phyloP scores from a whole-genome alignment of 1,140 invertebrate genomes.

The Neotoxoptera formosana region DNA sequence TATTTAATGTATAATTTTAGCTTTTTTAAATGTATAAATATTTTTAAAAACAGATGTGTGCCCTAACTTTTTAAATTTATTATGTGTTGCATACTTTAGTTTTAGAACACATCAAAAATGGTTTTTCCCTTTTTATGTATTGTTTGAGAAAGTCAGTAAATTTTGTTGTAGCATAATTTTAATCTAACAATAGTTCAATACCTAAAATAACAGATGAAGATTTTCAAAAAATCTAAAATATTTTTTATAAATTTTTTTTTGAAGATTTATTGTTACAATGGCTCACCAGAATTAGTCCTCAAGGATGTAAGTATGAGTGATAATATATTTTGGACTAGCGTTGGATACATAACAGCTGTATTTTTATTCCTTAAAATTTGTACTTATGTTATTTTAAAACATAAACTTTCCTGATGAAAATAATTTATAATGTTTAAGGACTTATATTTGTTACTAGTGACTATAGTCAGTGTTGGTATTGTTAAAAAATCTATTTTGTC shows the following conservation, averaged over 20 bases:
- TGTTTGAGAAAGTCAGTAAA: not conserved
- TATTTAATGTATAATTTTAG: not conserved
- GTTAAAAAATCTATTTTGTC: not conserved
- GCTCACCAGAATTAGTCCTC: constrained; percentile 30
- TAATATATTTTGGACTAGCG: constrained; percentile 49
- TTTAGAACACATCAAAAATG: too few relatives aligned
- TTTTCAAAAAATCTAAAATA: not conserved
- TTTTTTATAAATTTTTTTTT: too few relatives aligned
- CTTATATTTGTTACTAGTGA: not conserved
- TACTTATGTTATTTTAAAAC: constrained; percentile 47
- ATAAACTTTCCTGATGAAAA: constrained; percentile 32
- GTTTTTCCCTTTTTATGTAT: too few relatives aligned
- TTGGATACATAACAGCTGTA: not conserved
- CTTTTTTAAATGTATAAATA: not conserved
- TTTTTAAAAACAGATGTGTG: not conserved
- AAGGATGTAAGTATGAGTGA: constrained; percentile 34
- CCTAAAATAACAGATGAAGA: not conserved
- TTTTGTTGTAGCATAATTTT: not conserved
- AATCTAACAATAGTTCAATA: not conserved
- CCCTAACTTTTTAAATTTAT: too few relatives aligned
- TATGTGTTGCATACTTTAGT: too few relatives aligned
- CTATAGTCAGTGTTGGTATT: not conserved
- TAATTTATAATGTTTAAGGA: not conserved
- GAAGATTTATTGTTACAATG: constrained; percentile 42
- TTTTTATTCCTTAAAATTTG: constrained; percentile 34